A percentile compares a stretch with the other conserved stretches of the same genome.
Conservation (phyloP, 2,888 invertebrate genomes). For the Eristalis pertinax region DNA sequence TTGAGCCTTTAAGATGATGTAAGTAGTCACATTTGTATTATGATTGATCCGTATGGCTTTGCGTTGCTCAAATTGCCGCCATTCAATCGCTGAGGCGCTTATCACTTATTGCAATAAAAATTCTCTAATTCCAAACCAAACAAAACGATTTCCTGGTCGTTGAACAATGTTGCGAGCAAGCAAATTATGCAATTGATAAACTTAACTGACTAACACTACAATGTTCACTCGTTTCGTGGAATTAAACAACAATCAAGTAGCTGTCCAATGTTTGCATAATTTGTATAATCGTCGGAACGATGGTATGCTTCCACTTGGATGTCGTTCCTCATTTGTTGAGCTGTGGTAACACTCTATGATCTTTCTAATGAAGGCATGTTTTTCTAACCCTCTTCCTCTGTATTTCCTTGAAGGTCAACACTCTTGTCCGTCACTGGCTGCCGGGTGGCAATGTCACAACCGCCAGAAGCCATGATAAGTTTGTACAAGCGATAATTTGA, state of each 20-base stretch:
- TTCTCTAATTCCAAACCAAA: too few species aligned
- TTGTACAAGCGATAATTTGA: not conserved
- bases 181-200: too few species aligned
- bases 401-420: not conserved
- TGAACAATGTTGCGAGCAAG: too few species aligned
- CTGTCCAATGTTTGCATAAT: not conserved
- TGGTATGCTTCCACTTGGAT: not conserved
- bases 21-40: too few species aligned
- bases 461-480: not conserved
- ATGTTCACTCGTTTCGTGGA: not conserved
- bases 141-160: too few species aligned
- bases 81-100: too few species aligned
- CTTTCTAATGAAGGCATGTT: not conserved
- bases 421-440: not conserved
- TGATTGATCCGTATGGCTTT: too few species aligned
- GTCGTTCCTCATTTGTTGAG: not conserved
- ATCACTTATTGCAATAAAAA: too few species aligned
- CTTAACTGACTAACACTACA: not conserved
- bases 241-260: not conserved
- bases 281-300: not conserved
- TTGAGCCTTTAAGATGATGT: too few species aligned
- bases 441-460: not conserved
- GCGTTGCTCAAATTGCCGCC: too few species aligned
- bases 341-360: too few species aligned
- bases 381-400: not conserved